Evolutionary conservation across 2,888 invertebrate genomes (phyloP).

Genomic region (Pristionchus fissidentatus): DNA sequence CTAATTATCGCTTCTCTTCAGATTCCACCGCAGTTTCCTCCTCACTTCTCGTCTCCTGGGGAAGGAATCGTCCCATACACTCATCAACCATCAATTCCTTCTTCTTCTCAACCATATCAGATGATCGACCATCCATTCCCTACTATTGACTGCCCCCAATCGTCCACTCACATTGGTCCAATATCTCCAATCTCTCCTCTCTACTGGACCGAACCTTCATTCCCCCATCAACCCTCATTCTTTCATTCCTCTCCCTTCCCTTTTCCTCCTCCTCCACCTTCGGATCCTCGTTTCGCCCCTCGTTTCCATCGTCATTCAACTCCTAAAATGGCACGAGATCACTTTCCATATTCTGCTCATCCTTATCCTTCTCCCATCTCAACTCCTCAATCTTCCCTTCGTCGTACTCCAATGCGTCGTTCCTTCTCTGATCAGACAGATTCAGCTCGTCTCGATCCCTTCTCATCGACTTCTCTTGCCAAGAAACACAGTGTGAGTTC

Average conservation of each 20-base stretch:
- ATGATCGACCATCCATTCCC: constrained; percentile 2
- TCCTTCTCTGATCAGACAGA: constrained; percentile 18
- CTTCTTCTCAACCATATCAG: not conserved
- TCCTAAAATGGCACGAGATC: not conserved
- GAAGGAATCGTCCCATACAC: not conserved
- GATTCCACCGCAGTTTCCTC: not conserved
- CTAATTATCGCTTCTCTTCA: not conserved
- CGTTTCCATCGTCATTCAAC: not conserved
- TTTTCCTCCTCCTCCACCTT: not conserved
- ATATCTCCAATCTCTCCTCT: not conserved
- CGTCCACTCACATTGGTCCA: not conserved
- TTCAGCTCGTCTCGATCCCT: not conserved
- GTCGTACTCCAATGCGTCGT: not conserved
- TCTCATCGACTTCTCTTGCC: not conserved
- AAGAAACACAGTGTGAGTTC: constrained; percentile 34
- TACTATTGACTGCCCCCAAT: not conserved
- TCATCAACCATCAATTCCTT: not conserved
- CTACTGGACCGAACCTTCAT: not conserved
- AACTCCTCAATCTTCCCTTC: not conserved
- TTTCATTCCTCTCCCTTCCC: not conserved
- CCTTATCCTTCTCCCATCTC: not conserved
- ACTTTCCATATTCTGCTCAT: not conserved
- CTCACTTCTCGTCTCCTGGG: not conserved
- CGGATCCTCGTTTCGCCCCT: not conserved
- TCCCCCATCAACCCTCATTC: not conserved